Evolutionary conservation across 2,113 vertebrate genomes (phyloP), one percentile per base, ranked within the genome.

Genomic region (Labeo catla): DNA sequence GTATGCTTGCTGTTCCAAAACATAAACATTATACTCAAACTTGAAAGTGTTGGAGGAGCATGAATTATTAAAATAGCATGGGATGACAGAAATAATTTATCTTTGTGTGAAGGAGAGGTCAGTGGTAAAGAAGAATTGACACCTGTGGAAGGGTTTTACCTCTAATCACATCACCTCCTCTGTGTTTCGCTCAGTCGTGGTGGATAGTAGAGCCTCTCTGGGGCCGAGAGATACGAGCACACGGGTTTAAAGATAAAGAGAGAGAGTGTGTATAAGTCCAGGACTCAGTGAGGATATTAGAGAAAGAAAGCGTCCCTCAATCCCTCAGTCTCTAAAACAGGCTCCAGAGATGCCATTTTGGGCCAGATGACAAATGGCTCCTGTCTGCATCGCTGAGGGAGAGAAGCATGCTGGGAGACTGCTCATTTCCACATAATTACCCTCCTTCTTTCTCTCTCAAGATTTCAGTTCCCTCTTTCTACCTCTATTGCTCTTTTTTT

Each of bases 401-500:
- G 89, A 85, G 88, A 91, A 85, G 91, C 90, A 93, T 88, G 91
- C 92, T 90, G 86, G 94, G 88, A 94, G 93, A 94, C 93, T 93
- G 93, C 93, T 93, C 93, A 94, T 95, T 94, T 95, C 91, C 91
- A 91, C 92, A 92, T 96, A 95, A 96, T 96, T 95, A 94, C 93
- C 91, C 91, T 93, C 93, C 92, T 94, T 70, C 83, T 39, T 72
- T 54, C 68, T 70, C 63, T 70, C 70, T 84, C 80, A 50, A 50
- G 45, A 28, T 57, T 73, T 28, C 15, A 76, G 68, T 59, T 84
- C 70, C 36, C 43, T 70, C 34, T 78, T 68, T 72, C 13, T 86
- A 28, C 28, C 61, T 49, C 39, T 28, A 34, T 66, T 86, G 76
- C 52, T 79, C 76, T 79, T 88, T 82, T 49, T 59, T 28, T 50